These are phyloP conservation scores for Phoenicopterus ruber DNA, from an alignment of 2,113 vertebrate species.

Conservation along the genomic window DNA sequence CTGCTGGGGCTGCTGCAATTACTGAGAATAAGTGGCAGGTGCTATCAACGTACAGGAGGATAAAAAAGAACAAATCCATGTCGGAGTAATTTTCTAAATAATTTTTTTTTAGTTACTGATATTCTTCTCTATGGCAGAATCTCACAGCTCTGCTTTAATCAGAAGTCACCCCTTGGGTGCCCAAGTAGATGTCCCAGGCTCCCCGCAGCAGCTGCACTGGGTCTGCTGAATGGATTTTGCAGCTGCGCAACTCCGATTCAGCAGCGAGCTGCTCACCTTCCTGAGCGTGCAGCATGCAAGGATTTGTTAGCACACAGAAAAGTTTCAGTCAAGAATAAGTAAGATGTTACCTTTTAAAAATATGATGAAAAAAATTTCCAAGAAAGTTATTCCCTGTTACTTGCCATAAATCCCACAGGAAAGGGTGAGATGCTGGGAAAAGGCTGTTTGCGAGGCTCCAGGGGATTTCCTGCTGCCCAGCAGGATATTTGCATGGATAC, in stretches of 20 bases:
- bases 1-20: neutral
- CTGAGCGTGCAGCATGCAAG: neutral
- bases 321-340: neutral
- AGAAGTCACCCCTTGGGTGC: neutral
- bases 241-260: neutral
- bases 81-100: neutral
- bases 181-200: neutral
- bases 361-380: neutral
- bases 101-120: neutral
- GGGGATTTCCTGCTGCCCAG: neutral
- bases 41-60: neutral
- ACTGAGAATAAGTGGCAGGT: neutral
- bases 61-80: neutral
- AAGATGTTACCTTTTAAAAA: neutral
- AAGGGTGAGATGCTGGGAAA: neutral
- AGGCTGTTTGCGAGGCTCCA: neutral
- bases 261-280: neutral
- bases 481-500: rapidly evolving
- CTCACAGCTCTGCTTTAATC: neutral
- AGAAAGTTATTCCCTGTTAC: neutral
- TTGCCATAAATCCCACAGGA: neutral
- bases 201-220: neutral
- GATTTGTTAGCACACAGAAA: neutral
- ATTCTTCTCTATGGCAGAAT: neutral
- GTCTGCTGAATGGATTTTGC: neutral